Evolutionary conservation across 1,140 invertebrate genomes (phyloP).

Genomic region (Fopius arisanus): DNA sequence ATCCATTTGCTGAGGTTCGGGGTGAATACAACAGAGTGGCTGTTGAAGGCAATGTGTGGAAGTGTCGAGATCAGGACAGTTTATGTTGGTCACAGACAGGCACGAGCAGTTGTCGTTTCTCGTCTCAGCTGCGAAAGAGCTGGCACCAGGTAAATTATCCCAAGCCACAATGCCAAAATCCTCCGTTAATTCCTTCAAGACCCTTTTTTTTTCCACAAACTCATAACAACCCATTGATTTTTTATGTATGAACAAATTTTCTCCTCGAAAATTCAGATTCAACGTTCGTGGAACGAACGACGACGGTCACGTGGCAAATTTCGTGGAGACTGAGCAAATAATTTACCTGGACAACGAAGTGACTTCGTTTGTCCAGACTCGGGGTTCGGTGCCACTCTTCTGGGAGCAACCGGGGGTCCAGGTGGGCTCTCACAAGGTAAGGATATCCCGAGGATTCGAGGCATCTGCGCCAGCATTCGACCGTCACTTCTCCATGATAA

Average conservation of each 20-base stretch:
- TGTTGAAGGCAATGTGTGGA: constrained; percentile 94
- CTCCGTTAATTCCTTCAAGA: constrained; percentile 17
- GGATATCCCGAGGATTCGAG: constrained; percentile 94
- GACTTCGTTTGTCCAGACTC: constrained; percentile 84
- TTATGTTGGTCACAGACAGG: constrained; percentile 92
- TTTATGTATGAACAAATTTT: no score
- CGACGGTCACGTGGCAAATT: constrained; percentile 99
- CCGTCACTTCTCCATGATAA: constrained; percentile 86
- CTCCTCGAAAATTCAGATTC: constrained; percentile 70
- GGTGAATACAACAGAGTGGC: constrained; percentile 87
- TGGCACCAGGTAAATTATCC: constrained; percentile 76
- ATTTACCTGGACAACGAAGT: constrained; percentile 90
- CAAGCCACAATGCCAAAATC: no score
- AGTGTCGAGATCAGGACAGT: constrained; percentile 95
- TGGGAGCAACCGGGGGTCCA: constrained; percentile 99
- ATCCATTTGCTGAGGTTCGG: constrained; percentile 90
- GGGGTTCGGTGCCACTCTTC: constrained; percentile 97
- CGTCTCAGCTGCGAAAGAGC: constrained; percentile 95
- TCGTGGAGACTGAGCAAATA: constrained; percentile 99
- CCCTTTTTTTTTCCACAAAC: no score
- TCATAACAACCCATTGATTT: no score
- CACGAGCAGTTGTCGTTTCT: constrained; percentile 92
- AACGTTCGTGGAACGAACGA: constrained; percentile 99
- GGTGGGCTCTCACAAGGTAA: constrained; percentile 98
- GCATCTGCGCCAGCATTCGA: constrained; percentile 91